These are phyloP conservation scores for Hydrolagus colliei DNA, from an alignment of 2,797 vertebrate species.

Conservation along the genomic window DNA sequence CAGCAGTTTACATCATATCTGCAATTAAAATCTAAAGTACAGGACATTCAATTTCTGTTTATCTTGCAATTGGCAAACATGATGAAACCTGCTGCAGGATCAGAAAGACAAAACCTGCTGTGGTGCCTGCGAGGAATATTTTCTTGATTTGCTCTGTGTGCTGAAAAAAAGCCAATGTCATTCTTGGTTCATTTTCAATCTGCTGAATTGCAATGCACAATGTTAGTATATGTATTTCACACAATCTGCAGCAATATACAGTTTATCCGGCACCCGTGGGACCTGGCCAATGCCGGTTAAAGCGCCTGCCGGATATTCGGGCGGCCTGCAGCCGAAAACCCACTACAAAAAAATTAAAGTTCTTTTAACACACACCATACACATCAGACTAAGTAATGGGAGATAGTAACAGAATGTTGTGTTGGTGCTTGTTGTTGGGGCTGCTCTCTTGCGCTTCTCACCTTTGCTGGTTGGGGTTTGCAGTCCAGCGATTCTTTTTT, in stretches of 20 bases:
- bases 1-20: not conserved
- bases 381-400: too few relatives aligned
- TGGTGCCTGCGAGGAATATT: not conserved
- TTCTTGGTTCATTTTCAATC: not conserved
- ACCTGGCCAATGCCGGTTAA: too few relatives aligned
- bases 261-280: too few relatives aligned
- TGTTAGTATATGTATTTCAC: not conserved
- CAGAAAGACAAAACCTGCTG: not conserved
- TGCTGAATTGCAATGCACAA: not conserved
- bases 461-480: too few relatives aligned
- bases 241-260: not conserved
- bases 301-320: too few relatives aligned
- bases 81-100: not conserved
- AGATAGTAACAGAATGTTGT: too few relatives aligned
- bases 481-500: too few relatives aligned
- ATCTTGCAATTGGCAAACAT: not conserved
- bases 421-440: too few relatives aligned
- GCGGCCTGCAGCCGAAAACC: too few relatives aligned
- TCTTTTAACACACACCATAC: too few relatives aligned
- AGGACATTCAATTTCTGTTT: not conserved
- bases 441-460: too few relatives aligned
- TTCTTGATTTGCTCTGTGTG: not conserved
- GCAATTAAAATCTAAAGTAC: not conserved
- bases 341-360: too few relatives aligned
- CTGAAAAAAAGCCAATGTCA: not conserved